Evolutionary conservation across 2,888 invertebrate genomes (phyloP).

Genomic region (Pachycephus smyrnensis): DNA sequence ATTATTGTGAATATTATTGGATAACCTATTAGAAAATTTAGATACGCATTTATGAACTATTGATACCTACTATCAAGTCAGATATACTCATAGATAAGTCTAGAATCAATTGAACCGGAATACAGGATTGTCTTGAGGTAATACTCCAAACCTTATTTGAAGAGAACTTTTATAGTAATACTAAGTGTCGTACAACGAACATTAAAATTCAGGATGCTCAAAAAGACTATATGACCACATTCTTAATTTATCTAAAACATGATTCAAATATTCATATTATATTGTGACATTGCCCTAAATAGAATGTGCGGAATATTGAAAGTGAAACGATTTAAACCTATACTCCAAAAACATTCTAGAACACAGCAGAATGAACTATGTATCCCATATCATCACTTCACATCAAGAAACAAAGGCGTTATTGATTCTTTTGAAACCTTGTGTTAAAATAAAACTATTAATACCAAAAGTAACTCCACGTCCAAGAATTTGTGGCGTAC

Average conservation of each 20-base stretch:
- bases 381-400: background rate
- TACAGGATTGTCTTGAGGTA: background rate
- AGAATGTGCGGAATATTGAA: background rate
- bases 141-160: background rate
- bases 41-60: background rate
- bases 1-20: background rate
- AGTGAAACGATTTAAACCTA: background rate
- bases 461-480: conserved; percentile 8
- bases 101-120: background rate
- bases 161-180: background rate
- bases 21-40: background rate
- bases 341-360: background rate
- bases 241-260: background rate
- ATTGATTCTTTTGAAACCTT: background rate
- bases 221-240: background rate
- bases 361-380: background rate
- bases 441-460: background rate
- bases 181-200: background rate
- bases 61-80: background rate
- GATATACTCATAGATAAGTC: background rate
- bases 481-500: background rate
- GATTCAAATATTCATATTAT: background rate
- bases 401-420: background rate
- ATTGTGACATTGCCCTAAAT: background rate
- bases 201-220: background rate